phyloP scores from a whole-genome alignment of 2,888 invertebrate species.

The Spisula subtruncata region DNA sequence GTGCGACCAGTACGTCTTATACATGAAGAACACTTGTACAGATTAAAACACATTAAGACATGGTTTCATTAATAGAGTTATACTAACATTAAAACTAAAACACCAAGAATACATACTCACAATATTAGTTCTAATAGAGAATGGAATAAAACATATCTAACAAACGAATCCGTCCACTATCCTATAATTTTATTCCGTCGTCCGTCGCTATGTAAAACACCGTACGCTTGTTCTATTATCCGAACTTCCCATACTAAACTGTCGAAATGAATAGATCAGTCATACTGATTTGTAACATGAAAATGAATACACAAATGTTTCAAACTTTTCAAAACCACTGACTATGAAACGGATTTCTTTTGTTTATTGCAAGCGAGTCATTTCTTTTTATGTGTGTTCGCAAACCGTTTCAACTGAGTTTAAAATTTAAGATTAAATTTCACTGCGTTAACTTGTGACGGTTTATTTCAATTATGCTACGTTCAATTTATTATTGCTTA shows the following conservation, averaged over 20 bases:
- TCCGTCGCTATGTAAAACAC: neutral
- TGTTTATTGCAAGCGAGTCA: neutral
- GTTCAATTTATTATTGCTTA: too few species aligned
- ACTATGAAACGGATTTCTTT: neutral
- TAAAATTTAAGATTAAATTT: too few species aligned
- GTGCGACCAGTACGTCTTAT: too few species aligned
- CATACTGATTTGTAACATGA: neutral
- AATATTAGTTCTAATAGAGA: neutral
- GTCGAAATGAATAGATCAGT: neutral
- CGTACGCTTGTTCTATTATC: neutral
- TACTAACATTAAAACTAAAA: neutral
- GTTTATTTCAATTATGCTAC: too few species aligned
- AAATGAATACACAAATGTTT: slow-evolving; percentile 2
- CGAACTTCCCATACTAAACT: neutral
- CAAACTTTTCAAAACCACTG: neutral
- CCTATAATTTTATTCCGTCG: too few species aligned
- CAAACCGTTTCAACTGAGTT: neutral
- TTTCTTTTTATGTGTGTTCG: neutral
- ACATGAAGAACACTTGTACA: neutral
- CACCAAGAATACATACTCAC: neutral
- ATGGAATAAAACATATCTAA: neutral
- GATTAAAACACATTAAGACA: neutral
- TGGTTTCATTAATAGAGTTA: neutral
- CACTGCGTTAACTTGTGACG: too few species aligned
- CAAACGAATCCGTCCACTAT: neutral